Base-by-base conservation (phyloP, 1,140 invertebrate species). In the Globodera rostochiensis region DNA sequence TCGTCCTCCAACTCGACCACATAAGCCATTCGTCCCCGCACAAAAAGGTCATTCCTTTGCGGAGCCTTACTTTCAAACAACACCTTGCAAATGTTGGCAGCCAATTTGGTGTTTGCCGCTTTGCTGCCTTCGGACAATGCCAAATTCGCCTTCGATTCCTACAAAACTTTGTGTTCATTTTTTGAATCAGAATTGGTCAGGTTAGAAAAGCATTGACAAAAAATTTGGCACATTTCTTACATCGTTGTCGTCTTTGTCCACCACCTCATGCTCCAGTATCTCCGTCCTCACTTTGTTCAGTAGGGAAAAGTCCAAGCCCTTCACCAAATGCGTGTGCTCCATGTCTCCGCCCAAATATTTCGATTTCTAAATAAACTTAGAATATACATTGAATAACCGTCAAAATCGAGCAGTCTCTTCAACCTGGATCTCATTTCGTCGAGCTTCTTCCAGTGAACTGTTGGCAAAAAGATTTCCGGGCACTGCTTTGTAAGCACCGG, bases 341-440 rank as follows among this genome's bases (percentile, higher is more conserved):
- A 99, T 98, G 91, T 99, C 98, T 93, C 98, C 98, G 90, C 98
- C 98, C 91, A 99, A 94, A 91, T 96, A 99, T 92, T 99, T 99
- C 0, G 97, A 99, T 91, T 99, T 96, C 91, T 98, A 95, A 81
- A 86, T 9, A 46, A 69, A 47, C 11, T 78, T 7, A 4, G 25
- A 50, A 46, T 79, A 46, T 21, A 78, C 13, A 75, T 67, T 6
- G 19, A 53, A 47, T 0, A 11, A 47, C n/a, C 6, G 9, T 74
- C 6, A 6, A 47, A n/a, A 36, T 36, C 36, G 36, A 36, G 36
- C 36, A 36, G 36, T 36, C 36, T 36, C 36, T 36, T 36, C 36
- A 71, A 83, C 73, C n/a, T 84, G 73, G 76, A 80, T 83, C 73
- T 83, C 46, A 66, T 57, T 71, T 49, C 49, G 57, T 67, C 67